These are phyloP conservation scores for Nansenia antarctica DNA, from an alignment of 2,113 vertebrate species.

Conservation along the genomic window DNA sequence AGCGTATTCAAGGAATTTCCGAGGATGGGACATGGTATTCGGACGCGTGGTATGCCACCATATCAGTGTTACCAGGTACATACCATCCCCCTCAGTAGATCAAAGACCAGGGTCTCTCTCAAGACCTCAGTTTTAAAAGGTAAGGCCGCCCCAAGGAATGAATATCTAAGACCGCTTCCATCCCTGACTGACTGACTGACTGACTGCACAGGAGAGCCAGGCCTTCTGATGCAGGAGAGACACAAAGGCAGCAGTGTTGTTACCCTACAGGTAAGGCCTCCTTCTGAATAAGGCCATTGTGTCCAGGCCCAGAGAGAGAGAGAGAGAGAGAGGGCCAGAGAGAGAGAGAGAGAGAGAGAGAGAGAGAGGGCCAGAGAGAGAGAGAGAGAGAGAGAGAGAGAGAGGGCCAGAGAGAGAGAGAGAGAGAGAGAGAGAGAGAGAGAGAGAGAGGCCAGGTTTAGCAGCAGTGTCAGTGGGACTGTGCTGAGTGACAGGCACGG, in stretches of 20 bases:
- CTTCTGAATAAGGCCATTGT: slow-evolving; percentile 13
- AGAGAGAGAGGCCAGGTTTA: too few species aligned
- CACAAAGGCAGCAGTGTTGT: background rate
- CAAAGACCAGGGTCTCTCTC: background rate
- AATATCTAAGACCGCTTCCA: background rate
- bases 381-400: too few species aligned
- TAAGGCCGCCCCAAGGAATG: background rate
- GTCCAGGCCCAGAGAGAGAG: background rate
- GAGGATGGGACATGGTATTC: background rate
- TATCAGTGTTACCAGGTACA: background rate
- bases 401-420: too few species aligned
- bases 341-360: too few species aligned
- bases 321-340: too few species aligned
- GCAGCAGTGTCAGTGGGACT: background rate
- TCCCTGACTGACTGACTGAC: background rate
- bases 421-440: too few species aligned
- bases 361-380: too few species aligned
- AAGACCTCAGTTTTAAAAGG: background rate
- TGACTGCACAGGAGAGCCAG: background rate
- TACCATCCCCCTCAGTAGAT: background rate
- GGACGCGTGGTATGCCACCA: background rate
- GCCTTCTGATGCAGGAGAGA: background rate
- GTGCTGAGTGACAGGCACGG: slow-evolving; percentile 16
- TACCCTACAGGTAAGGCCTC: background rate
- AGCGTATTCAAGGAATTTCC: background rate